Evolutionary conservation across 1,140 invertebrate genomes (phyloP).

Genomic region (Drosophila elegans): DNA sequence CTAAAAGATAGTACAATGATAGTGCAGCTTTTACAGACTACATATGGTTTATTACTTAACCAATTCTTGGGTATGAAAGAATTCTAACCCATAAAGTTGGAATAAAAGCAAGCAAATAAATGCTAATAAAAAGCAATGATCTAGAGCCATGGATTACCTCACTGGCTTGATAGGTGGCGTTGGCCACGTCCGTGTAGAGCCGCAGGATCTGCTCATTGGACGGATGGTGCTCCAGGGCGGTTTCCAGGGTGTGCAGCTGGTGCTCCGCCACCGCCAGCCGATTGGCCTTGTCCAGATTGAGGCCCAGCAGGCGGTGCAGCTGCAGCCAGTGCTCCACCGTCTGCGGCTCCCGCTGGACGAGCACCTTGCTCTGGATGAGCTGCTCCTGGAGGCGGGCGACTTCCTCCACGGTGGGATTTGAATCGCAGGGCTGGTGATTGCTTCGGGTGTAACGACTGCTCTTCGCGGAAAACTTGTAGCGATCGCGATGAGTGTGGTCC

Average conservation of each 20-base stretch:
- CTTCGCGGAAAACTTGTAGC: not conserved
- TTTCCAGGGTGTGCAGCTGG: slow-evolving; percentile 47
- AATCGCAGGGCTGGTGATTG: not conserved
- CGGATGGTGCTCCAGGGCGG: slow-evolving; percentile 81
- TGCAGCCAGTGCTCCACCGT: slow-evolving; percentile 40
- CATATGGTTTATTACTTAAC: too few relatives aligned
- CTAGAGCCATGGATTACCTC: slow-evolving; percentile 24
- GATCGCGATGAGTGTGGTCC: not conserved
- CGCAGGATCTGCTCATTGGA: slow-evolving; percentile 87
- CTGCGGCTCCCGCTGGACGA: slow-evolving; percentile 26
- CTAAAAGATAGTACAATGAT: too few relatives aligned
- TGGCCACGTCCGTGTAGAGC: slow-evolving; percentile 67
- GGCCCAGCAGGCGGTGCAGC: slow-evolving; percentile 44
- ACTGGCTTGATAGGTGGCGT: slow-evolving; percentile 55
- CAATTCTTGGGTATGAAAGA: too few relatives aligned
- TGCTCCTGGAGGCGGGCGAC: not conserved
- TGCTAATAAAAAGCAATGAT: too few relatives aligned
- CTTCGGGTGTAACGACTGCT: not conserved
- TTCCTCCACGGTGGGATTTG: not conserved
- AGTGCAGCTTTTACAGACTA: too few relatives aligned
- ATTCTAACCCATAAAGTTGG: too few relatives aligned
- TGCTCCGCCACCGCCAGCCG: slow-evolving; percentile 57
- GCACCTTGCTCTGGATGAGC: slow-evolving; percentile 12
- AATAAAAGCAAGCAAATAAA: too few relatives aligned
- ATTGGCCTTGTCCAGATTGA: slow-evolving; percentile 47